Base-by-base conservation (phyloP, 1,140 invertebrate species). In the Drosophila parvula region DNA sequence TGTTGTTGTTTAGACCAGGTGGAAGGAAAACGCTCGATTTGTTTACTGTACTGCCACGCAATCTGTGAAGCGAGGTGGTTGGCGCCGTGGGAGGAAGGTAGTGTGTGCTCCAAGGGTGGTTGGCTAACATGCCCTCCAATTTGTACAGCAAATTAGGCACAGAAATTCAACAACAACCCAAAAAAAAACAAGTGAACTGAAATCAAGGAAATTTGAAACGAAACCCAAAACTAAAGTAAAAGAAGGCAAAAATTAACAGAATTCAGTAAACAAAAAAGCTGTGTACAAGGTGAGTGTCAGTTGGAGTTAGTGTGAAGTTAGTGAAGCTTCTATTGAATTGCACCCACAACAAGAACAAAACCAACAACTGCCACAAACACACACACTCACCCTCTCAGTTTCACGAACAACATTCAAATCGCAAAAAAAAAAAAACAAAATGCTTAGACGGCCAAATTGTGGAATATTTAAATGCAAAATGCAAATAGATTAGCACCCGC, bases 401-500 rank as follows among this genome's bases (percentile, higher is more conserved):
- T 64, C 57, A 60, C 68, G 50, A 73, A 59, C 22, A 36, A 45
- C 53, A 43, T 60, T 14, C 10, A 57, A 69, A 18, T 51, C 59
- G n/a, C 56, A 56, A 5, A 32, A 51, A 59, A 59, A 41, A 56
- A 53, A 69, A 51, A 59, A 59, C 45, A 56, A 53, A 69, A 62
- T 78, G 81, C 81, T 78, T 81, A 75, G 57, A 64, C 44, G 51
- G 81, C 73, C 45, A 41, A 73, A 83, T 60, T 71, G 43, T 50
- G 11, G 22, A 69, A 79, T 74, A 62, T 79, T 69, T 61, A 82
- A 78, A 86, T 88, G 83, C 82, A 79, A 70, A 82, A 67, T 50
- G 56, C 83, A 88, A 86, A 86, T 86, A 86, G 82, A 86, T 86
- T 86, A 88, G 75, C 70, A 51, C 59, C 44, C 58, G 62, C 41